phyloP scores from a whole-genome alignment of 2,888 invertebrate species.

The Pandemis corylana region DNA sequence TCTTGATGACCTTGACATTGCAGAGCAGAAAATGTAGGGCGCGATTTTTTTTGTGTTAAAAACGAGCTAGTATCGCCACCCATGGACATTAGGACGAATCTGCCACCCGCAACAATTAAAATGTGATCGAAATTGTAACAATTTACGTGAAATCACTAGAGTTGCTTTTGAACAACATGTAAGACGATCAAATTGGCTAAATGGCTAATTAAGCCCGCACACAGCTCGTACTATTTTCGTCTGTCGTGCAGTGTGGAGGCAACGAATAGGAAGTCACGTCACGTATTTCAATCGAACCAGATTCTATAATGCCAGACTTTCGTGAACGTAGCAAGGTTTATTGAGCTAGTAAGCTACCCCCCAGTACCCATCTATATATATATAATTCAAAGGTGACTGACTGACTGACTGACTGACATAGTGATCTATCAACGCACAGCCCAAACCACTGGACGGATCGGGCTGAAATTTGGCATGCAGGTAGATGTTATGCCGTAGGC shows the following conservation, averaged over 20 bases:
- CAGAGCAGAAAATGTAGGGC: no score
- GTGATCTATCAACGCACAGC: no score
- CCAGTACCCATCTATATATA: slow-evolving; percentile 3
- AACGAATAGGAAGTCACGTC: slow-evolving; percentile 62
- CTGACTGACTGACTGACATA: no score
- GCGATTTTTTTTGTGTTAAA: no score
- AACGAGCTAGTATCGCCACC: no score
- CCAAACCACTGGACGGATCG: no score
- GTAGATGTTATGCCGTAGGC: no score
- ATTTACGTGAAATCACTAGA: not conserved
- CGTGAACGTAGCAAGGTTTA: slow-evolving; percentile 18
- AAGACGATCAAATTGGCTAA: slow-evolving; percentile 52
- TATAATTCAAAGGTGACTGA: no score
- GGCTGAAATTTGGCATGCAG: no score
- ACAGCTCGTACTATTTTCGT: slow-evolving; percentile 53
- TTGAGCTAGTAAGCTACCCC: not conserved
- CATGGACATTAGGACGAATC: no score
- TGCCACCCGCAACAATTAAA: not conserved
- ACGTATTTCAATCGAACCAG: slow-evolving; percentile 78
- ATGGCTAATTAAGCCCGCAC: slow-evolving; percentile 59
- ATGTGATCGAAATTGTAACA: slow-evolving; percentile 3
- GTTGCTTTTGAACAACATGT: slow-evolving; percentile 45
- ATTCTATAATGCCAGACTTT: slow-evolving; percentile 49
- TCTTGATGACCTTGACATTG: no score
- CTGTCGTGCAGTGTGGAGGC: slow-evolving; percentile 42